Base-by-base conservation (phyloP, 2,888 invertebrate species). In the Eudasyphora cyanicolor region DNA sequence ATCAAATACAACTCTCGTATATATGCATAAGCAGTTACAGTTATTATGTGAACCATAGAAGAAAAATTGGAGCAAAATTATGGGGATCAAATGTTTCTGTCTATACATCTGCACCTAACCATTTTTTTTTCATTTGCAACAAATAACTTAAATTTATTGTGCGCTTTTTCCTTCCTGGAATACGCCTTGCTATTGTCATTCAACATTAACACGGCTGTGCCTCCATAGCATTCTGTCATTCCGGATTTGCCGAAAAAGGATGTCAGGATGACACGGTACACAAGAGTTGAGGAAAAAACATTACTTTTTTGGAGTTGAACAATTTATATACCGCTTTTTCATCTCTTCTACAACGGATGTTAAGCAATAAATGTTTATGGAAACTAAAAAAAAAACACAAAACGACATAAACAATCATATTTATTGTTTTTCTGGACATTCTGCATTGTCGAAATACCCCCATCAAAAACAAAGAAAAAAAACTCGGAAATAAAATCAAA, bases 331-430 rank as follows among this genome's bases (percentile, higher is more conserved):
- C n/a, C n/a, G n/a, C n/a, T 49, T 51, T 49, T 49, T 64, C 38
- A 8, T n/a, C 38, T 10, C 19, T 19, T 19, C 29, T 21, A 35
- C 12, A 29, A 38, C 64, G 64, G 80, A 75, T 80, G 77, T 75
- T 38, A 19, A 35, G 75, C 54, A 77, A 83, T 83, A 83, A 80
- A 83, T 80, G 69, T 77, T 80, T 74, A 83, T 80, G 83, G 67
- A 8, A 77, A 80, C 60, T 69, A 32, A 62, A 10, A 1, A 49
- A 8, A 71, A 49, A 24, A 76, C 76, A 74, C 17, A 62, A 29
- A 62, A 32, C 17, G 17, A 62, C 17, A n/a, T 17, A 35, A 35
- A 32, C 62, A 35, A 32, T 32, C 17, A 35, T 1, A 32, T 73
- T 60, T 70, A 69, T 70, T 70, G 74, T 74, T 82, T 32, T 29